These are phyloP conservation scores for Ficedula albicollis DNA, from an alignment of 2,797 vertebrate genomes.

Conservation along the genomic window DNA sequence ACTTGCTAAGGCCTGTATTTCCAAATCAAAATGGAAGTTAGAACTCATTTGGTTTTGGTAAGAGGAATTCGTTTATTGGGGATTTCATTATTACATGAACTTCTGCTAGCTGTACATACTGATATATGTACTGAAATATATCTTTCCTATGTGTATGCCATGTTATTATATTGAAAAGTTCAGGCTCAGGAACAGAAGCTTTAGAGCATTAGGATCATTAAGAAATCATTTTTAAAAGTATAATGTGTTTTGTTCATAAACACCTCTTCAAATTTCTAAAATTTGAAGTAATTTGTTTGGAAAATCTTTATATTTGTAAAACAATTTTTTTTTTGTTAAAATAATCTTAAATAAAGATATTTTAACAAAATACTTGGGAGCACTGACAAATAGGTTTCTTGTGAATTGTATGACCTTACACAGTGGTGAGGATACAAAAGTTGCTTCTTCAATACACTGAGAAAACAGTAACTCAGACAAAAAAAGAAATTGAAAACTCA, in stretches of 20 bases:
- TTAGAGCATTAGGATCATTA: not conserved
- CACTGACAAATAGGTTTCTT: not conserved
- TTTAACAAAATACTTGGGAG: not conserved
- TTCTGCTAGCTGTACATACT: not conserved
- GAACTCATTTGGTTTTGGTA: not conserved
- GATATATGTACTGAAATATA: not conserved
- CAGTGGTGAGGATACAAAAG: not conserved
- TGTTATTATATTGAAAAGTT: not conserved
- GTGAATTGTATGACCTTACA: not conserved
- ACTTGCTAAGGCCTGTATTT: conserved; percentile 19
- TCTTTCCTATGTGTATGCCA: not conserved
- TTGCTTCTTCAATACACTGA: not conserved
- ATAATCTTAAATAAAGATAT: not conserved
- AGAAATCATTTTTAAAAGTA: not conserved
- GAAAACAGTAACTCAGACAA: not conserved
- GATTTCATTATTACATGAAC: not conserved
- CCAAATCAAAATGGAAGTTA: conserved; percentile 20
- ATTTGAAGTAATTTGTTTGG: not conserved
- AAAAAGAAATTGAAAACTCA: not conserved
- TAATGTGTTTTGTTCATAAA: not conserved
- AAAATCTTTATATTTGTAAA: not conserved
- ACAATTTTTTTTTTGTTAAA: not conserved
- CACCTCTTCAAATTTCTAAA: not conserved
- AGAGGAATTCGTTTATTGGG: not conserved
- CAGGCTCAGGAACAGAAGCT: not conserved